Conservation (phyloP, 64 coral and sea anemone species). For the Cladopsammia gracilis region DNA sequence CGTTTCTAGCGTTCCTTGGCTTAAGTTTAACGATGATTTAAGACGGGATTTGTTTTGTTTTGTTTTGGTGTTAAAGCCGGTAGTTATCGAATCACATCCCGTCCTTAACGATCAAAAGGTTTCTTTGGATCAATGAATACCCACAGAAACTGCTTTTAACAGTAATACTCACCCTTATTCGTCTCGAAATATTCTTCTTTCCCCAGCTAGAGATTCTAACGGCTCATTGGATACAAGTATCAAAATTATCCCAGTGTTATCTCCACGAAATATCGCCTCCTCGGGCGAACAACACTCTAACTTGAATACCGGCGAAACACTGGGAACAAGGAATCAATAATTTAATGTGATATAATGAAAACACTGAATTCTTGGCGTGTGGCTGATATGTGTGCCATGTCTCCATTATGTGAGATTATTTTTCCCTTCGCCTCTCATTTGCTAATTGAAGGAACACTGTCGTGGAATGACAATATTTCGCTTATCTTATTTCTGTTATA, state of each 20-base stretch:
- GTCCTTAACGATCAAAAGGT: neutral
- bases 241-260: neutral
- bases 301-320: neutral
- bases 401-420: no score
- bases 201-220: neutral
- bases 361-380: neutral
- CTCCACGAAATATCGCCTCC: neutral
- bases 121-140: neutral
- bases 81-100: neutral
- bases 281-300: neutral
- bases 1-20: neutral
- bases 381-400: no score
- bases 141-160: neutral
- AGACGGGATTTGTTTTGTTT: no score
- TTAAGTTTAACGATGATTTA: no score
- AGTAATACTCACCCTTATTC: neutral
- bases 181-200: neutral
- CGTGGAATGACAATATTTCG: no score
- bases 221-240: neutral
- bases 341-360: neutral
- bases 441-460: no score
- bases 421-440: no score
- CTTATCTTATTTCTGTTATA: no score
- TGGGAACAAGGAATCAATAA: conserved; percentile 32
- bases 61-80: no score